Conservation (phyloP, 2,888 invertebrate species). For the Podotricha telesiphe region DNA sequence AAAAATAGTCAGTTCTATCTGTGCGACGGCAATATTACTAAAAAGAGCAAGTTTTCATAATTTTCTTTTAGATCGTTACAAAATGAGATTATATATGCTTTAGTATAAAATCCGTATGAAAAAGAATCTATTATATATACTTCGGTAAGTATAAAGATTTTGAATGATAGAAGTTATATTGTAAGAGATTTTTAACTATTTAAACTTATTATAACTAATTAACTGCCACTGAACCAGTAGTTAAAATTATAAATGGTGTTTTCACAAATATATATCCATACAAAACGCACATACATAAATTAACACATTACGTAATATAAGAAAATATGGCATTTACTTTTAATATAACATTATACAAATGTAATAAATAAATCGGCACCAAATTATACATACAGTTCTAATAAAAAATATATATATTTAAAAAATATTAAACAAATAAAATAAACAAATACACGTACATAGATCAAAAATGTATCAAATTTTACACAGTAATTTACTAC, state of each 20-base stretch:
- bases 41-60: no score
- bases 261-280: neutral
- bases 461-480: neutral
- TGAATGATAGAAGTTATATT: no score
- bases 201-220: neutral
- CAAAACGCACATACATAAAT: neutral
- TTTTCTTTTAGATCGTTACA: neutral
- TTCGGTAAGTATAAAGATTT: no score
- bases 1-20: no score
- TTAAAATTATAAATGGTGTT: neutral
- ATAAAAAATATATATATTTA: neutral
- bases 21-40: no score
- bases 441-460: neutral
- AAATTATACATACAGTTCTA: neutral
- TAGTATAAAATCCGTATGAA: neutral
- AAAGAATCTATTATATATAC: neutral
- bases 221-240: neutral
- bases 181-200: neutral
- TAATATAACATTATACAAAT: conserved; percentile 26
- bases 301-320: neutral
- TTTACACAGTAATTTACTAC: neutral
- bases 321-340: conserved; percentile 9
- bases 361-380: conserved; percentile 15
- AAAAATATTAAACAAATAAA: neutral
- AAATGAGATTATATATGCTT: neutral